A percentile compares a stretch with the other conserved stretches of the same genome.
Evolutionary conservation across 2,113 vertebrate species (phyloP).

Genomic region (Noctilio leporinus): DNA sequence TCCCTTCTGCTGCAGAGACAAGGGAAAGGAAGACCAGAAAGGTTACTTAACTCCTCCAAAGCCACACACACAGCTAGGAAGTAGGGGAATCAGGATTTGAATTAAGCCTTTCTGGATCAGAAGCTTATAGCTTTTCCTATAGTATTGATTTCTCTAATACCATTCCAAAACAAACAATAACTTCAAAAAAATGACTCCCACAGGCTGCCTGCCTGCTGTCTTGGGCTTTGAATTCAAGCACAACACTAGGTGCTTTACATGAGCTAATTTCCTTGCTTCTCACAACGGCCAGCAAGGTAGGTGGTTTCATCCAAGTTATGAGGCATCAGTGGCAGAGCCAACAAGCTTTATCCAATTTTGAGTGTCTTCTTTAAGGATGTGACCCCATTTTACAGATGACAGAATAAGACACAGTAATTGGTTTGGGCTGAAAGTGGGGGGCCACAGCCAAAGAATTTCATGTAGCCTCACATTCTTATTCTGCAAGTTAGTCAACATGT

Average conservation of each 20-base stretch:
- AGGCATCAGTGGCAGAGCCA: not conserved
- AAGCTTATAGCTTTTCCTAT: not conserved
- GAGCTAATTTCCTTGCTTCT: not conserved
- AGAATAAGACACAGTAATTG: not conserved
- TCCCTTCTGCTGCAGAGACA: not conserved
- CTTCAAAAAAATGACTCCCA: not conserved
- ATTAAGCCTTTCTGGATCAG: not conserved
- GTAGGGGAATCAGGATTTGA: not conserved
- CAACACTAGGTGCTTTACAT: not conserved
- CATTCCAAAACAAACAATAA: not conserved
- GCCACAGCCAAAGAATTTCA: not conserved
- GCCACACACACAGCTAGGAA: not conserved
- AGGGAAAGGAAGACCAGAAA: not conserved
- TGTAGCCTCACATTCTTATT: not conserved
- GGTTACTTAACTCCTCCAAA: not conserved
- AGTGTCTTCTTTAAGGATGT: not conserved
- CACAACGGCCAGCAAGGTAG: not conserved
- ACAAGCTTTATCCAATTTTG: not conserved
- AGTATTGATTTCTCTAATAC: not conserved
- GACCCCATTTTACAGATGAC: not conserved
- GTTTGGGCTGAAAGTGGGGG: not conserved
- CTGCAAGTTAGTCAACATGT: too few species aligned
- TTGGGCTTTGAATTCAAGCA: not conserved
- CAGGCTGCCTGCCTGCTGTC: not conserved
- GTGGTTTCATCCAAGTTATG: not conserved